Base-by-base conservation (phyloP, 2,888 invertebrate genomes). In the Laothoe populi region DNA sequence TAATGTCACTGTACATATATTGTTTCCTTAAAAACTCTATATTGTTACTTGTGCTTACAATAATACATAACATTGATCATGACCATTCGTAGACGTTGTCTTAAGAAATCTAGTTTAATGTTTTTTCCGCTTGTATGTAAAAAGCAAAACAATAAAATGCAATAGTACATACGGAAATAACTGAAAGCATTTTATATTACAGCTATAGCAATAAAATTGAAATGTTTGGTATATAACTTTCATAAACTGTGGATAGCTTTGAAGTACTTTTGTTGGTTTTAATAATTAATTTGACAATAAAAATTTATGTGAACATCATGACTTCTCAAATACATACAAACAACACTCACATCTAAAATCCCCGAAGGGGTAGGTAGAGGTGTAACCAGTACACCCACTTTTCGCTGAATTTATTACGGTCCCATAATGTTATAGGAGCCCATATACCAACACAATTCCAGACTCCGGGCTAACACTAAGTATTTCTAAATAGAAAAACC, bases 151-250 rank as follows among this genome's bases (percentile, higher is more conserved):
- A 35, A 35, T 11, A 31, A 53, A 53, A 35, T 31, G 53, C 44
- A 31, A 53, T 11, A 35, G 31, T 35, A 53, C 53, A 53, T 53
- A 53, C 16, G 53, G 53, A 53, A 53, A 35, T 35, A 53, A 31
- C 31, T 53, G 53, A 11, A 35, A 53, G 10, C 35, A 31, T 53
- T 53, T 31, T 31, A 16, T 10, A 19, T 53, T 35, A 53, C 35
- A 53, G 35, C 19, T 53, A 16, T 5, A 19, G 53, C 19, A 53
- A 53, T 53, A 35, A 53, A 19, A 53, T 35, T 19, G 8, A 19
- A 53, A 35, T 31, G 19, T 19, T 35, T 8, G 16, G 31, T 53
- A 31, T 53, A 19, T 11, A 53, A 31, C 19, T 26, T 19, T 19
- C 19, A 53, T 31, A 48, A 35, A 19, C 16, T 16, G 10, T 24